These are phyloP conservation scores for Nyctibius bracteatus DNA, from an alignment of 2,113 vertebrate species.

Conservation along the genomic window DNA sequence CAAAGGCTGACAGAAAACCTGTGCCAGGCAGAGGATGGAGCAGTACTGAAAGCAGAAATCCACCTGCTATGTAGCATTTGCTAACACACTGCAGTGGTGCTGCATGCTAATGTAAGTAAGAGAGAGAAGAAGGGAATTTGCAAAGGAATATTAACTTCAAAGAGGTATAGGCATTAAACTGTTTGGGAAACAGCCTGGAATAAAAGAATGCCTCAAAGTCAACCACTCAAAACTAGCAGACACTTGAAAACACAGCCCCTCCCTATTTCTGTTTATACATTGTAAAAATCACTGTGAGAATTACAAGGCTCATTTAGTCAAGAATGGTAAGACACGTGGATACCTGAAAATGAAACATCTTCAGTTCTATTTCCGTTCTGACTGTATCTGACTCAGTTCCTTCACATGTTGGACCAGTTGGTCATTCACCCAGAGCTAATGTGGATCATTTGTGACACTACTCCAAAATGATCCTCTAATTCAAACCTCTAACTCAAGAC, in stretches of 20 bases:
- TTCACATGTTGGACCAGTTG: neutral
- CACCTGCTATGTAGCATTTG: neutral
- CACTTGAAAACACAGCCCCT: neutral
- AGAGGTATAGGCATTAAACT: neutral
- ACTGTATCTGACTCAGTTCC: neutral
- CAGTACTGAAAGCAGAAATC: neutral
- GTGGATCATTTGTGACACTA: too few relatives aligned
- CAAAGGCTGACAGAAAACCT: neutral
- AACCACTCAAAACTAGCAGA: neutral
- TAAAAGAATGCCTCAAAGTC: neutral
- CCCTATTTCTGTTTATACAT: neutral
- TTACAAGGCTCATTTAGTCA: neutral
- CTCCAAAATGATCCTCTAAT: neutral
- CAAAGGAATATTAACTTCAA: neutral
- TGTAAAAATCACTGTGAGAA: neutral
- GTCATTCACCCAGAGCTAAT: neutral
- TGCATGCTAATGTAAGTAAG: neutral
- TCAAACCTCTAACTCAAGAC: neutral
- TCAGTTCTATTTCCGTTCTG: neutral
- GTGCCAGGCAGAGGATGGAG: neutral
- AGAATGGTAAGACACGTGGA: neutral
- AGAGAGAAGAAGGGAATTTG: neutral
- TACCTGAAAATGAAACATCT: neutral
- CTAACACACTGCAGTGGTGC: neutral
- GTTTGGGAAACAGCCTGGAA: neutral